phyloP scores from a whole-genome alignment of 2,113 vertebrate species.

The Oophaga pumilio region DNA sequence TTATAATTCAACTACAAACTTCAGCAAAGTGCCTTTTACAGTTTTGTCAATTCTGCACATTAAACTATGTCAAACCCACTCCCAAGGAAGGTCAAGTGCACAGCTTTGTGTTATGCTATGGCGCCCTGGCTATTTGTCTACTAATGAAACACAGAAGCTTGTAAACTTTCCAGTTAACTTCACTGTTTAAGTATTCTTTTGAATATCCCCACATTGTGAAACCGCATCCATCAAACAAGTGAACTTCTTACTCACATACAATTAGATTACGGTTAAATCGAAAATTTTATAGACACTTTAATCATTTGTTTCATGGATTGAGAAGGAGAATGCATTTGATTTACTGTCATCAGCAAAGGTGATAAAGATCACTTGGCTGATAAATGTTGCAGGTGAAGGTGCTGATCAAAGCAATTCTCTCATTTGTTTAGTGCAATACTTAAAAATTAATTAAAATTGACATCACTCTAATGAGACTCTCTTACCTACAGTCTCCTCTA shows the following conservation, averaged over 20 bases:
- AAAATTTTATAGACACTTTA: slow-evolving; percentile 64
- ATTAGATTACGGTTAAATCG: slow-evolving; percentile 63
- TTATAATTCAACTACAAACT: background rate
- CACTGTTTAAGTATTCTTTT: slow-evolving; percentile 18
- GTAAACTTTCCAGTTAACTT: slow-evolving; percentile 28
- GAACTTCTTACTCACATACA: slow-evolving; percentile 62
- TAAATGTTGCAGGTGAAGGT: slow-evolving; percentile 64
- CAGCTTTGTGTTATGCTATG: background rate
- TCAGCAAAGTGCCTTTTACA: background rate
- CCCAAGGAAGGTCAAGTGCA: background rate
- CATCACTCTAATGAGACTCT: slow-evolving; percentile 64
- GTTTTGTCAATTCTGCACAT: slow-evolving; percentile 24
- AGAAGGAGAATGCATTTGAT: slow-evolving; percentile 66
- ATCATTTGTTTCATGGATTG: slow-evolving; percentile 65
- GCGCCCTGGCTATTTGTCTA: background rate
- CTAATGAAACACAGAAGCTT: slow-evolving; percentile 29
- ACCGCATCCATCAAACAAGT: slow-evolving; percentile 54
- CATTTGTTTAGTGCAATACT: slow-evolving; percentile 68
- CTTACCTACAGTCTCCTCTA: slow-evolving; percentile 61
- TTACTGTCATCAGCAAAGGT: slow-evolving; percentile 65
- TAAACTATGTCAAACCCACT: background rate
- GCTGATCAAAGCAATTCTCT: slow-evolving; percentile 66
- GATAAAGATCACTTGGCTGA: slow-evolving; percentile 66
- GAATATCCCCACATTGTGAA: slow-evolving; percentile 14
- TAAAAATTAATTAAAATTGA: slow-evolving; percentile 74